These are phyloP conservation scores for Danio jaintianensis DNA, from an alignment of 2,797 vertebrate genomes.

Conservation along the genomic window DNA sequence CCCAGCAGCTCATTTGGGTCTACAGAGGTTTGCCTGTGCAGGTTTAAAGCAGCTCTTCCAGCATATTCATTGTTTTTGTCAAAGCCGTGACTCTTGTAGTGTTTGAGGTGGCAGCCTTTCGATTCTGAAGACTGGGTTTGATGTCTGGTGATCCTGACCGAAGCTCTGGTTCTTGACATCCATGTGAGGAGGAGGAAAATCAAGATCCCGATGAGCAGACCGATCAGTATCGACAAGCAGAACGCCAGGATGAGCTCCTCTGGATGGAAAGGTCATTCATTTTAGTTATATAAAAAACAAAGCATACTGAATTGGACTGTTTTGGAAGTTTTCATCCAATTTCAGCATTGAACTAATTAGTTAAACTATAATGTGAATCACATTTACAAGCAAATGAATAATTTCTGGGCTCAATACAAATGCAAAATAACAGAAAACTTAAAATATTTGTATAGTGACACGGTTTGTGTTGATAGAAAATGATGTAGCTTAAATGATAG, in stretches of 20 bases:
- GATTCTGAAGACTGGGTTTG: constrained; percentile 74
- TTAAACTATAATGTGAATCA: too few species aligned
- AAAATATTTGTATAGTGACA: too few species aligned
- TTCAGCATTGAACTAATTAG: too few species aligned
- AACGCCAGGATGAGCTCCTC: constrained; percentile 91
- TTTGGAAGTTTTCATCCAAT: too few species aligned
- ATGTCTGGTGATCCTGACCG: constrained; percentile 87
- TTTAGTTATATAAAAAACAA: constrained; percentile 58
- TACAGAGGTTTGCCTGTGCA: constrained; percentile 90
- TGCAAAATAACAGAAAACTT: too few species aligned
- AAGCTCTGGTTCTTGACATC: constrained; percentile 86
- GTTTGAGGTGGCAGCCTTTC: constrained; percentile 78
- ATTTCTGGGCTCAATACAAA: too few species aligned
- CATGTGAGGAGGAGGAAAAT: constrained; percentile 88
- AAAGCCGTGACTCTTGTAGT: constrained; percentile 88
- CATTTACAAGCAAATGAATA: too few species aligned
- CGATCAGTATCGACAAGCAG: constrained; percentile 89
- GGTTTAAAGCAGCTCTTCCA: constrained; percentile 84
- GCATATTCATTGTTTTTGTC: constrained; percentile 78
- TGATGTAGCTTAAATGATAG: too few species aligned
- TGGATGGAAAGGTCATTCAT: constrained; percentile 64
- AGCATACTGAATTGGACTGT: constrained; percentile 20
- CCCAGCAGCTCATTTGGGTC: constrained; percentile 91
- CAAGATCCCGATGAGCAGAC: constrained; percentile 88
- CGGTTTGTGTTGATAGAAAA: too few species aligned